Evolutionary conservation across 2,113 vertebrate genomes (phyloP).

Genomic region (Tyrannus savana): DNA sequence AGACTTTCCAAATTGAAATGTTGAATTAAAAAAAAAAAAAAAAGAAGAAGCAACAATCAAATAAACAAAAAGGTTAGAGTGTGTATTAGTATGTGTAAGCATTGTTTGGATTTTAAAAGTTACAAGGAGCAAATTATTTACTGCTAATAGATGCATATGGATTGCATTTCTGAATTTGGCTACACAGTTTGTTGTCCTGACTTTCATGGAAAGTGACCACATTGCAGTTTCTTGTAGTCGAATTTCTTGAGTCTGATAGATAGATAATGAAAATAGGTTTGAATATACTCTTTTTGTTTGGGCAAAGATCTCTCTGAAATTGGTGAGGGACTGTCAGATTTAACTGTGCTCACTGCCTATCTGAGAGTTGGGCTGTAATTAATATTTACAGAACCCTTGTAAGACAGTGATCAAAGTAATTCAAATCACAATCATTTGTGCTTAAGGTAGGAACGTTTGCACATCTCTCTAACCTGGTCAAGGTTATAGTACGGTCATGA

Average conservation of each 20-base stretch:
- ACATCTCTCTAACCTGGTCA: background rate
- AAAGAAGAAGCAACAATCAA: fast-evolving
- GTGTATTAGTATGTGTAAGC: background rate
- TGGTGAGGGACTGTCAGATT: background rate
- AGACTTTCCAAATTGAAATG: background rate
- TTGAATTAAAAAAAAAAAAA: background rate
- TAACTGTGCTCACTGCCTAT: background rate
- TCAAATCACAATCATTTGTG: background rate
- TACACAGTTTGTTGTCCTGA: background rate
- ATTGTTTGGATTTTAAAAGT: background rate
- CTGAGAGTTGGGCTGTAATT: background rate
- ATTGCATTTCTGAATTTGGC: background rate
- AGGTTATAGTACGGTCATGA: background rate
- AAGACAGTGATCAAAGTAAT: background rate
- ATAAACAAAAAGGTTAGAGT: background rate
- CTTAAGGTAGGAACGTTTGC: background rate
- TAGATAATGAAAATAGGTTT: background rate
- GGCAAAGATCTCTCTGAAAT: background rate
- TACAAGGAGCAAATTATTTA: background rate
- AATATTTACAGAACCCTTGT: background rate
- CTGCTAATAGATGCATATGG: background rate
- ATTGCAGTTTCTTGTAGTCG: background rate
- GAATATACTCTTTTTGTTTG: background rate
- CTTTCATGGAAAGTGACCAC: background rate
- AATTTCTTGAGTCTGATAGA: background rate